Conservation (phyloP, 2,888 invertebrate genomes). For the Sphinx pinastri region DNA sequence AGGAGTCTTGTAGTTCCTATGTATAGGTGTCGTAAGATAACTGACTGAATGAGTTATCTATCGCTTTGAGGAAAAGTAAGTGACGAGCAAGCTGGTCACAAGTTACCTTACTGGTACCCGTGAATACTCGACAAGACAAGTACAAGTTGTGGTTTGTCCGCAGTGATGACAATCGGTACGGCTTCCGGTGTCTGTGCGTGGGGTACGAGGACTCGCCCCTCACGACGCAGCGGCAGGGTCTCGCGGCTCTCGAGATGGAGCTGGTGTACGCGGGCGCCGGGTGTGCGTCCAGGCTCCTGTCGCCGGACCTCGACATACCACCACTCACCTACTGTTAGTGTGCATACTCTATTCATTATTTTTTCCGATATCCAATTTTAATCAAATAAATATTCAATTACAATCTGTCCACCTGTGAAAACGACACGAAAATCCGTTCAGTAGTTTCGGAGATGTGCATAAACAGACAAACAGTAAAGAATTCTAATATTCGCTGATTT, state of each 20-base stretch:
- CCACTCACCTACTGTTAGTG: constrained; percentile 65
- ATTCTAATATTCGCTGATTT: too few relatives aligned
- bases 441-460: too few relatives aligned
- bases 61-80: background rate
- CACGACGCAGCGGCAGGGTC: constrained; percentile 70
- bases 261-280: constrained; percentile 95
- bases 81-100: background rate
- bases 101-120: background rate
- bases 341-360: background rate
- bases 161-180: constrained; percentile 77
- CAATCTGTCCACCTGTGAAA: too few relatives aligned
- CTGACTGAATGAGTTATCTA: too few relatives aligned
- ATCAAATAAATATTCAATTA: too few relatives aligned
- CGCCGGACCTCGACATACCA: constrained; percentile 72
- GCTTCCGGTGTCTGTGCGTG: constrained; percentile 91
- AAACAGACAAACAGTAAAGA: too few relatives aligned
- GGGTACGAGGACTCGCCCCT: constrained; percentile 91
- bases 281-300: constrained; percentile 95
- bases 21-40: too few relatives aligned
- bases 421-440: too few relatives aligned
- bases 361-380: too few relatives aligned
- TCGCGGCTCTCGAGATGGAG: constrained; percentile 94
- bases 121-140: background rate
- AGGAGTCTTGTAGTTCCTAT: too few relatives aligned
- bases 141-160: background rate